A percentile compares a stretch with the other conserved stretches of the same genome.
phyloP scores from a whole-genome alignment of 2,113 vertebrate genomes.

The Dasyornis broadbenti region DNA sequence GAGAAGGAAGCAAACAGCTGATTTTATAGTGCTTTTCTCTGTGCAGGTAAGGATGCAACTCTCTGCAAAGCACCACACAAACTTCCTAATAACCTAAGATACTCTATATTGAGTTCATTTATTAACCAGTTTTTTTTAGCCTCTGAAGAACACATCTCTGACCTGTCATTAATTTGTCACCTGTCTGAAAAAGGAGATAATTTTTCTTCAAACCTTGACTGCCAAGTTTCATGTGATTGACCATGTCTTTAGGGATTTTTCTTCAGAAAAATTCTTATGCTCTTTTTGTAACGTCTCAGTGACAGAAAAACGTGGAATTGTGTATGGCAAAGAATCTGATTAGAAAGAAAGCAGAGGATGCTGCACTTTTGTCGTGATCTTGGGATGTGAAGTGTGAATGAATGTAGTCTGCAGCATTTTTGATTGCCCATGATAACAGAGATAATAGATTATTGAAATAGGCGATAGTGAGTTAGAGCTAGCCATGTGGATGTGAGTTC shows the following conservation, averaged over 20 bases:
- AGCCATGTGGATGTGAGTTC: not conserved
- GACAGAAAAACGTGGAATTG: not conserved
- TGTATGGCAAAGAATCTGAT: not conserved
- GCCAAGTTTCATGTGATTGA: not conserved
- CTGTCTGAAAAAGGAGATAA: not conserved
- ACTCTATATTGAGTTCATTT: not conserved
- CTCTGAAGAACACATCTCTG: not conserved
- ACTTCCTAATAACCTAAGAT: not conserved
- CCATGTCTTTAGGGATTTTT: not conserved
- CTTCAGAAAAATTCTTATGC: not conserved
- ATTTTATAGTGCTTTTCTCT: not conserved
- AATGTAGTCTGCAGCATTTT: not conserved
- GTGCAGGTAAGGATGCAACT: not conserved
- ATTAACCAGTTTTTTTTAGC: not conserved
- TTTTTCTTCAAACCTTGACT: not conserved
- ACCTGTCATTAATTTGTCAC: not conserved
- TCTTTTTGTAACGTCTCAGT: not conserved
- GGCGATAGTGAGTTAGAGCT: not conserved
- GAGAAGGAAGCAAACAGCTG: not conserved
- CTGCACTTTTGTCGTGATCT: not conserved
- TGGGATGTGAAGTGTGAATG: not conserved
- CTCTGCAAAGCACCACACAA: not conserved
- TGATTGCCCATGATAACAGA: not conserved
- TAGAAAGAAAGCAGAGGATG: not conserved
- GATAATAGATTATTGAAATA: not conserved